Percentiles rank a stretch among this genome's conserved stretches.
phyloP scores from a whole-genome alignment of 1,140 invertebrate genomes.

The Ptiloglossa arizonensis region DNA sequence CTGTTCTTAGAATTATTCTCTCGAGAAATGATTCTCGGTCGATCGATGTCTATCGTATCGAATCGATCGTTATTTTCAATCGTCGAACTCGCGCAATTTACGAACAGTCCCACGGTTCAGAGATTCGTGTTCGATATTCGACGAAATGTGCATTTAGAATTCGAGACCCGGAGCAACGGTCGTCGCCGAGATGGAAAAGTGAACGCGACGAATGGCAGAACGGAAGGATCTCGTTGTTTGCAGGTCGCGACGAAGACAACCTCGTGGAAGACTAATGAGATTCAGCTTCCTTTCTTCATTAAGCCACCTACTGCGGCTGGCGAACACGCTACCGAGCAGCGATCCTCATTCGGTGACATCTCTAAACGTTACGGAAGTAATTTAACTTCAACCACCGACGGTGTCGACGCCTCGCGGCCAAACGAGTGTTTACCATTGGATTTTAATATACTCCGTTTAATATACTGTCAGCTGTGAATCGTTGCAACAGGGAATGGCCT shows the following conservation, averaged over 20 bases:
- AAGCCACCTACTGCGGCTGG: slow-evolving; percentile 42
- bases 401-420: slow-evolving; percentile 22
- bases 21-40: too few relatives aligned
- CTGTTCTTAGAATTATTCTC: too few relatives aligned
- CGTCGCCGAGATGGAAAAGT: slow-evolving; percentile 1
- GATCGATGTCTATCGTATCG: too few relatives aligned
- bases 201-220: slow-evolving; percentile 19
- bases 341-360: slow-evolving; percentile 43
- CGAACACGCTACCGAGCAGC: slow-evolving; percentile 31
- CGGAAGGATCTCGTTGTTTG: slow-evolving; percentile 36
- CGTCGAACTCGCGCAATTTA: too few relatives aligned
- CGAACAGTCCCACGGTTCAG: too few relatives aligned
- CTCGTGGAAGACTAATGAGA: slow-evolving; percentile 60
- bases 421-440: slow-evolving; percentile 29
- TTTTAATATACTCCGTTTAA: slow-evolving; percentile 41
- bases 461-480: slow-evolving; percentile 24
- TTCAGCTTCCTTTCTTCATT: slow-evolving; percentile 65
- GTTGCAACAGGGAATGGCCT: slow-evolving; percentile 8
- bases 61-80: too few relatives aligned
- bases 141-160: not conserved
- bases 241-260: slow-evolving; percentile 28
- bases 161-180: not conserved
- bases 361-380: slow-evolving; percentile 31
- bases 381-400: slow-evolving; percentile 26
- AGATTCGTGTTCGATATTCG: too few relatives aligned